Evolutionary conservation across 1,140 invertebrate species (phyloP), one percentile per base, ranked within the genome.

Genomic region (Halesus radiatus): DNA sequence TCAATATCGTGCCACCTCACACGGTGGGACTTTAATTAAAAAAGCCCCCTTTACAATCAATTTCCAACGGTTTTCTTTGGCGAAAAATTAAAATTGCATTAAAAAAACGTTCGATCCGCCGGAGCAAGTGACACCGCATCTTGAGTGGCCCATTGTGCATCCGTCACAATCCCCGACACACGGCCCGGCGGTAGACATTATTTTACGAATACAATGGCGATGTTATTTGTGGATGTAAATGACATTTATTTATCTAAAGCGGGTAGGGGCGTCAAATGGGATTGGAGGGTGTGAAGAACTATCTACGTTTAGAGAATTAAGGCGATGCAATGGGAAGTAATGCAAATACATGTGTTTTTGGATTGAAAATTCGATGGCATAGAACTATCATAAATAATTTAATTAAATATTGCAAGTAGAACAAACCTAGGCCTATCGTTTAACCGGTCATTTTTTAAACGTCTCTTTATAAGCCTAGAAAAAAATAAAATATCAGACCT

Each of bases 241-340:
- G 79, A 80, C 81, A 80, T 83, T 83, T 83, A 83, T 83, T 82
- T 82, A 79, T 82, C 74, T 75, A 66, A 23, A 80, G 23, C 18
- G 13, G 53, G 53, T 29, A 32, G 56, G n/a, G 18, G 62, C 13
- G n/a, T 29, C 32, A 56, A 72, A 45, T 45, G 37, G 37, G 37
- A 45, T 45, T 45, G 37, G 10, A 45, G 37, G 37, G 37, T 45
- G 10, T 45, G 37, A 45, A 45, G 37, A 45, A 45, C 37, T 45
- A 13, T 13, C 8, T 45, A 10, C 37, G 37, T 45, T 13, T 10
- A 45, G 37, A 10, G 37, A 45, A 45, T 13, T 10, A 45, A 45
- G n/a, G n/a, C n/a, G n/a, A n/a, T n/a, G n/a, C n/a, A n/a, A n/a
- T n/a, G n/a, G n/a, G n/a, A n/a, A n/a, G n/a, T n/a, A n/a, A n/a